These are phyloP conservation scores for Diplodus sargus DNA, from an alignment of 2,797 vertebrate species.

Conservation along the genomic window DNA sequence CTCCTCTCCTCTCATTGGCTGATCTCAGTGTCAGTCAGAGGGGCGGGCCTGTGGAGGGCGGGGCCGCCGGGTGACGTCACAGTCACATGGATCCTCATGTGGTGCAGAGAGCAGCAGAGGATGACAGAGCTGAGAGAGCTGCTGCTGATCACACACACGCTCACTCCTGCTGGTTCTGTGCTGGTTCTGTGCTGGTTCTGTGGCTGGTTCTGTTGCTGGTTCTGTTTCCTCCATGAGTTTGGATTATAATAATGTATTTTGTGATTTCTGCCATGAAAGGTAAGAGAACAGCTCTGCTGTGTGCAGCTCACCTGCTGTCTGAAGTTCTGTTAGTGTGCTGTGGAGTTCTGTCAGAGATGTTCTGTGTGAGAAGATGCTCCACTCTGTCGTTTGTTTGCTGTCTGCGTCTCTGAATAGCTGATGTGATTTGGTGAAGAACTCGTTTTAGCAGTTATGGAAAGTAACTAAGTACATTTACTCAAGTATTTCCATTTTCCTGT, in stretches of 20 bases:
- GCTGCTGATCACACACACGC: slow-evolving; percentile 73
- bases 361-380: background rate
- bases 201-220: slow-evolving; percentile 20
- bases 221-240: slow-evolving; percentile 55
- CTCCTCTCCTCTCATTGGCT: slow-evolving; percentile 46
- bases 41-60: slow-evolving; percentile 46
- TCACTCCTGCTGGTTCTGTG: slow-evolving; percentile 11
- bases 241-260: slow-evolving; percentile 90
- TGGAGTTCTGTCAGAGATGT: background rate
- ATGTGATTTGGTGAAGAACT: too few relatives aligned
- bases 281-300: slow-evolving; percentile 64
- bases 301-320: too few relatives aligned
- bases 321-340: background rate
- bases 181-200: too few relatives aligned
- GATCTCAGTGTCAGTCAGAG: slow-evolving; percentile 59
- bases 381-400: background rate
- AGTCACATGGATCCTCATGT: slow-evolving; percentile 89
- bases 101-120: slow-evolving; percentile 76
- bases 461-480: background rate
- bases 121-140: slow-evolving; percentile 74
- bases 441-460: background rate
- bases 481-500: background rate
- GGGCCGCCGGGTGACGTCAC: slow-evolving; percentile 76
- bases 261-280: slow-evolving; percentile 94
- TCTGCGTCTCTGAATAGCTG: background rate